Evolutionary conservation across 2,888 invertebrate genomes (phyloP).

Genomic region (Xestia c-nigrum): DNA sequence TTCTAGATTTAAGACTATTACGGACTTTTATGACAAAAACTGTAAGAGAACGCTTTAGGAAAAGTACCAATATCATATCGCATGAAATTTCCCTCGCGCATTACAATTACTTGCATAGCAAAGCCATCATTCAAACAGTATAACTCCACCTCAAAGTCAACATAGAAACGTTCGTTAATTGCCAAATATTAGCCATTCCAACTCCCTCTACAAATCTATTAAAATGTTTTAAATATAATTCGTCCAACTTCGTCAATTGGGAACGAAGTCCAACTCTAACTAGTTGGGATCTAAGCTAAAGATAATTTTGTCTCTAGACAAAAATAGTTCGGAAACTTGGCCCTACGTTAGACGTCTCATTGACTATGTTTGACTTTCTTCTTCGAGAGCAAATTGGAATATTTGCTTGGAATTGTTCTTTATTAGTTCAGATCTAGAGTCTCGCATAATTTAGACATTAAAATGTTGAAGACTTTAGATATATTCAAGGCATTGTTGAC

Average conservation of each 20-base stretch:
- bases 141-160: conserved; percentile 31
- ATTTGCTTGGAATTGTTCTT: conserved; percentile 51
- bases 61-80: background rate
- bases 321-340: conserved; percentile 59
- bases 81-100: background rate
- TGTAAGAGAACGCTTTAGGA: no score
- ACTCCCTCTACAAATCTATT: conserved; percentile 54
- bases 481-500: conserved; percentile 46
- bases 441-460: conserved; percentile 37
- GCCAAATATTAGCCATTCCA: conserved; percentile 59
- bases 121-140: conserved; percentile 24
- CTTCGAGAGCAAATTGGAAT: conserved; percentile 34
- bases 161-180: conserved; percentile 46
- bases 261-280: conserved; percentile 42
- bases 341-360: conserved; percentile 45
- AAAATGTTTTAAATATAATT: conserved; percentile 60
- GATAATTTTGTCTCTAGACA: conserved; percentile 59
- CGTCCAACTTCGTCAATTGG: conserved; percentile 48
- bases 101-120: conserved; percentile 12
- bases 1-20: no score
- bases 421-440: conserved; percentile 40
- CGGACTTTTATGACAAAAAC: no score
- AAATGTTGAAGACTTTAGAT: conserved; percentile 37
- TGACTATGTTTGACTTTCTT: conserved; percentile 48
- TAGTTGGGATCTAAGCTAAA: conserved; percentile 56